Evolutionary conservation across 2,888 invertebrate species (phyloP), one percentile per base, ranked within the genome.

Genomic region (Hirtodrosophila histrioides): DNA sequence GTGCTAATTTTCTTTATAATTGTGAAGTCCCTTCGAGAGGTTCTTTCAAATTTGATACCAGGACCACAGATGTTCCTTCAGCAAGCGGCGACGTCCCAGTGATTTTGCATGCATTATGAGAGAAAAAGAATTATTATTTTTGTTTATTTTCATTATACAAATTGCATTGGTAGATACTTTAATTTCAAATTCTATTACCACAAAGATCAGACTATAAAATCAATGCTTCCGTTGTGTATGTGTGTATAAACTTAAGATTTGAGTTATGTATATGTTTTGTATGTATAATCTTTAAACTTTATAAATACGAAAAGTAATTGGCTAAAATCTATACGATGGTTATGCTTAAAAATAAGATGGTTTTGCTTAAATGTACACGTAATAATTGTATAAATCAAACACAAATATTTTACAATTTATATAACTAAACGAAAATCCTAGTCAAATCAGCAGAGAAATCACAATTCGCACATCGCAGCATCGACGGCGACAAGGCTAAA

Each of bases 171-270:
- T 75, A 57, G 40, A 58, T 72, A 55, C 33, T 80, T 77, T 77
- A 80, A 83, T 80, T 86, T 68, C 57, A 86, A 76, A 69, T 86
- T 80, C 81, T 80, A 81, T 74, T 84, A 75, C 78, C 78, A 81
- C 72, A 68, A 69, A 75, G 82, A 68, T 87, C 81, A 82, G 81
- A 84, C 81, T 87, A 81, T 84, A 64, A 73, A 68, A 84, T 84
- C 78, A 81, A 85, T 85, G 71, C 75, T 75, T 67, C 50, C 45
- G 56, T 70, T 50, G 31, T 31, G 31, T 31, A 48, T 65, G 45
- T 73, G 67, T 58, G 31, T 67, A 29, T 63, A 68, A 61, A 74
- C 75, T 75, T 84, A 86, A 48, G 63, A 49, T 48, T 64, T 56
- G 67, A 60, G 3, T 61, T 76, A 68, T 17, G 17, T 17, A 17